Percentiles rank a stretch among this genome's conserved stretches.
Evolutionary conservation across 2,888 invertebrate species (phyloP).

Genomic region (Crematogaster levior): DNA sequence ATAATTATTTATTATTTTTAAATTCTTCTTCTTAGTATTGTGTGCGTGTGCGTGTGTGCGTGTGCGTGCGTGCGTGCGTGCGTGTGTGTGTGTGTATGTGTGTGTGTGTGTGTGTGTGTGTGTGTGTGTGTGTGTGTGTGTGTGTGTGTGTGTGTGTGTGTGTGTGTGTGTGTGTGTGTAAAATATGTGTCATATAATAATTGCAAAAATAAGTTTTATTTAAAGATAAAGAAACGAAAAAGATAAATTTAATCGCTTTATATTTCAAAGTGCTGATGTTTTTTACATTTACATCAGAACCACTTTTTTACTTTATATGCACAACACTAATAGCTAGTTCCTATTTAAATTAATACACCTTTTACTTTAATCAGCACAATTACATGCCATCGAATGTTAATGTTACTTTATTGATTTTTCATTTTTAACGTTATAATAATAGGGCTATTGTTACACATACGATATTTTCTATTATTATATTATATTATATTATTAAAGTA

Average conservation of each 20-base stretch:
- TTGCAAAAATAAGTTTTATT: neutral
- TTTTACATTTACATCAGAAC: neutral
- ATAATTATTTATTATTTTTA: too few relatives aligned
- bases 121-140: too few relatives aligned
- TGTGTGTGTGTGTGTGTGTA: too few relatives aligned
- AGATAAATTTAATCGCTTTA: neutral
- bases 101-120: too few relatives aligned
- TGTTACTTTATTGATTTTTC: neutral
- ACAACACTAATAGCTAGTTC: neutral
- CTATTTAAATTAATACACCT: neutral
- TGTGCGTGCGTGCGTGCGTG: too few relatives aligned
- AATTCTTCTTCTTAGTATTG: too few relatives aligned
- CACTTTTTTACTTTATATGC: neutral
- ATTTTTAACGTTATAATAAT: neutral
- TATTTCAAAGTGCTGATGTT: neutral
- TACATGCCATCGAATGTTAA: neutral
- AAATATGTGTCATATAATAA: too few relatives aligned
- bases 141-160: too few relatives aligned
- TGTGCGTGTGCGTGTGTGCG: too few relatives aligned
- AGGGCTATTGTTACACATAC: neutral
- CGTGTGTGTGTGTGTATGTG: too few relatives aligned
- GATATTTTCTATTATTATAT: too few relatives aligned
- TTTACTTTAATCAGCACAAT: neutral
- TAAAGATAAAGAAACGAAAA: neutral
- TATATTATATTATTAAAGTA: too few relatives aligned